phyloP scores from a whole-genome alignment of 2,888 invertebrate genomes.

The Cerastis leucographa region DNA sequence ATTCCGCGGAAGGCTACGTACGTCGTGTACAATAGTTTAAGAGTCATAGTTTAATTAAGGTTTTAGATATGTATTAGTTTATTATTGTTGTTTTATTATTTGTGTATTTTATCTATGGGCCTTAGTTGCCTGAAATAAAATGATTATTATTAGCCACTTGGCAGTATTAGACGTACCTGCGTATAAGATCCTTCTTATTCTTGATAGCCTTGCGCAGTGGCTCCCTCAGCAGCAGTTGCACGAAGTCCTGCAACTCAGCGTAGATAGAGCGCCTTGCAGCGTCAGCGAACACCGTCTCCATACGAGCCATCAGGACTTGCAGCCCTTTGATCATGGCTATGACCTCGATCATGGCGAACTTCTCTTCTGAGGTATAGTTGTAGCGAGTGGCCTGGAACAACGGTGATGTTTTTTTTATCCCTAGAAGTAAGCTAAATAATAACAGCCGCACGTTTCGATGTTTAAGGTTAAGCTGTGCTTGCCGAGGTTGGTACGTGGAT shows the following conservation, averaged over 20 bases:
- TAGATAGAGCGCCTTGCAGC: conserved; percentile 95
- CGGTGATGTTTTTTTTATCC: not conserved
- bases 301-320: conserved; percentile 98
- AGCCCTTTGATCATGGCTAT: conserved; percentile 99
- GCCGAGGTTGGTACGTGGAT: no score
- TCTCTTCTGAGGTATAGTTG: conserved; percentile 99
- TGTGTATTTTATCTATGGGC: no score
- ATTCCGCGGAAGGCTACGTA: no score
- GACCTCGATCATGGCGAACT: conserved; percentile 99
- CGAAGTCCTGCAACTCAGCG: conserved; percentile 99
- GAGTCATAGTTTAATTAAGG: no score
- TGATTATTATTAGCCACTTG: not conserved
- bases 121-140: no score
- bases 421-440: no score
- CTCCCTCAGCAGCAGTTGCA: conserved; percentile 96
- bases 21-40: no score
- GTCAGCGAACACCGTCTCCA: conserved; percentile 96
- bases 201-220: conserved; percentile 99
- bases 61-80: no score
- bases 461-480: no score
- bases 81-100: no score
- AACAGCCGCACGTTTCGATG: no score
- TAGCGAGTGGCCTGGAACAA: conserved; percentile 96
- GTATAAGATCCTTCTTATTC: conserved; percentile 98
- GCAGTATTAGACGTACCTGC: conserved; percentile 87